Evolutionary conservation across 2,113 vertebrate species (phyloP).

Genomic region (Salvator merianae): DNA sequence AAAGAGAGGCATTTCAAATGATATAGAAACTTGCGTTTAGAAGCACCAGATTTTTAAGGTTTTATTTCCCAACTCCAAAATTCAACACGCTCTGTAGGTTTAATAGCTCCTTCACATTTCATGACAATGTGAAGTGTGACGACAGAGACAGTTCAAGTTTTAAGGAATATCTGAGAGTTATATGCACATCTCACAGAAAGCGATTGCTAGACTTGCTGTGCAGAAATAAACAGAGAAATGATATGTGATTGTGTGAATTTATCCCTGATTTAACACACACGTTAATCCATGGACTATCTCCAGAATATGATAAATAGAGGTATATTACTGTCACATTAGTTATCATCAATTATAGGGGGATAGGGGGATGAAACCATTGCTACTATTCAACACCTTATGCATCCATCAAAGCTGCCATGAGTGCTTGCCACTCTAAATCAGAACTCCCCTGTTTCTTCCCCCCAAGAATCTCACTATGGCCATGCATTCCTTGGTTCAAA

Average conservation of each 20-base stretch:
- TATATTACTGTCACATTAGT: background rate
- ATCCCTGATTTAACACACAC: constrained; percentile 16
- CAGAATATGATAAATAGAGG: background rate
- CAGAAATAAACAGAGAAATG: constrained; percentile 29
- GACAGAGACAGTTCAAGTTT: constrained; percentile 32
- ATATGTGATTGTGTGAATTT: background rate
- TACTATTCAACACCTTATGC: background rate
- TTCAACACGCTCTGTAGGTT: constrained; percentile 61
- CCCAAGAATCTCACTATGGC: background rate
- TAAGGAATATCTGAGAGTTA: constrained; percentile 52
- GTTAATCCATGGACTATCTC: background rate
- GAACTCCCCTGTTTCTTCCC: background rate
- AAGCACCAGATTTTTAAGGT: constrained; percentile 55
- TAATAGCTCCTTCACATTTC: constrained; percentile 66
- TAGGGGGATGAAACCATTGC: background rate
- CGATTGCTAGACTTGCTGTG: background rate
- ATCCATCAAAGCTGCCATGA: background rate
- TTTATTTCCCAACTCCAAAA: constrained; percentile 57
- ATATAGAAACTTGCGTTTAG: constrained; percentile 66
- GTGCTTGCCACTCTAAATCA: background rate
- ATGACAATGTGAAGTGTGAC: constrained; percentile 53
- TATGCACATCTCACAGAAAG: constrained; percentile 28
- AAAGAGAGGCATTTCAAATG: constrained; percentile 71
- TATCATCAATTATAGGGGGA: background rate
- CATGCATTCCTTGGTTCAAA: background rate